A percentile compares a stretch with the other conserved stretches of the same genome.
Conservation (phyloP, 2,888 invertebrate genomes). For the Clitarchus hookeri region DNA sequence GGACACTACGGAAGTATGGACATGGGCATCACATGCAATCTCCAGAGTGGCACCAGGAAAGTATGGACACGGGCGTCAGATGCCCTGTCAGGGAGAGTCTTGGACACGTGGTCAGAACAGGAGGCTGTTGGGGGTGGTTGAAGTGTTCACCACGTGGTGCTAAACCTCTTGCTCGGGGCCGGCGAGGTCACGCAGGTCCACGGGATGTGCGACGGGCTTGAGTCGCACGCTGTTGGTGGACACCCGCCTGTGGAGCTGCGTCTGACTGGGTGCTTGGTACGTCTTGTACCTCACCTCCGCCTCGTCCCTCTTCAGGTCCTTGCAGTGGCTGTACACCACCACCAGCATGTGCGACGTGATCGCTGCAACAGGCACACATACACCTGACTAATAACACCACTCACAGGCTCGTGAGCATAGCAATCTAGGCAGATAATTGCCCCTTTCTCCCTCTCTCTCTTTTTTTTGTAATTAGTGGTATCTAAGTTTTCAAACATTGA, state of each 20-base stretch:
- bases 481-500: too few relatives aligned
- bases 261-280: not conserved
- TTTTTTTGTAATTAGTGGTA: too few relatives aligned
- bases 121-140: not conserved
- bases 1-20: too few relatives aligned
- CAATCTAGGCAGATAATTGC: too few relatives aligned
- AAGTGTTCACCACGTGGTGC: not conserved
- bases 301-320: slow-evolving; percentile 21
- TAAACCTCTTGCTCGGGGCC: not conserved
- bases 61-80: too few relatives aligned
- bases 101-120: too few relatives aligned
- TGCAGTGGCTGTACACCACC: slow-evolving; percentile 24
- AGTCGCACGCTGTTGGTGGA: slow-evolving; percentile 15
- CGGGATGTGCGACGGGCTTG: not conserved
- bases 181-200: not conserved
- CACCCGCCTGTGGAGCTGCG: slow-evolving; percentile 19
- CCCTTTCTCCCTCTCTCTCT: too few relatives aligned
- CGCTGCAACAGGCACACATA: not conserved
- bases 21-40: too few relatives aligned
- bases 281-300: not conserved
- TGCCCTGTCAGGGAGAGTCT: too few relatives aligned
- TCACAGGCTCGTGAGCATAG: too few relatives aligned
- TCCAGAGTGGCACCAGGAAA: too few relatives aligned
- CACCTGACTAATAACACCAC: too few relatives aligned
- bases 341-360: slow-evolving; percentile 22